phyloP scores from a whole-genome alignment of 2,888 invertebrate species.

The Meghimatium bilineatum region DNA sequence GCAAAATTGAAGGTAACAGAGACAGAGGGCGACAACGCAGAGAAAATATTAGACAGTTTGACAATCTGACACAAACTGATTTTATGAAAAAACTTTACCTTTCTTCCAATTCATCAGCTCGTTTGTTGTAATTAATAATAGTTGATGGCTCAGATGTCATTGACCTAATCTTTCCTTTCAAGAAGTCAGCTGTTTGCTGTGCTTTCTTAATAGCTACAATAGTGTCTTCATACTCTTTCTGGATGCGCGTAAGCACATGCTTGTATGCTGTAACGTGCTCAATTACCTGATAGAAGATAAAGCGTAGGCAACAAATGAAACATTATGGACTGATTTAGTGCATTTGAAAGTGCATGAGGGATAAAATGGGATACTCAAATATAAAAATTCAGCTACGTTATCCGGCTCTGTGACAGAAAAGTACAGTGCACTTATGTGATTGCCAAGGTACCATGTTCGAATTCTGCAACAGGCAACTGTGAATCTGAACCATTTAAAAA shows the following conservation, averaged over 20 bases:
- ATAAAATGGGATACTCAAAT: too few species aligned
- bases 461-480: too few species aligned
- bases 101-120: constrained; percentile 74
- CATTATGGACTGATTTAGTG: too few species aligned
- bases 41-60: not conserved
- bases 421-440: too few species aligned
- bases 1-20: too few species aligned
- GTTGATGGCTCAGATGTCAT: constrained; percentile 75
- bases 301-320: not conserved
- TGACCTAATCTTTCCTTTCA: constrained; percentile 73
- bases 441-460: too few species aligned
- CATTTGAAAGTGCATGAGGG: too few species aligned
- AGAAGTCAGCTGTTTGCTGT: constrained; percentile 71
- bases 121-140: constrained; percentile 71
- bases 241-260: constrained; percentile 71
- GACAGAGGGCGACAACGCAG: too few species aligned
- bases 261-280: constrained; percentile 75
- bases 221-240: constrained; percentile 76
- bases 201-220: constrained; percentile 73
- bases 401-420: too few species aligned
- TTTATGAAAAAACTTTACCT: constrained; percentile 58
- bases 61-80: not conserved
- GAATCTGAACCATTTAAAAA: too few species aligned
- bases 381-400: too few species aligned
- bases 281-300: constrained; percentile 64